A percentile compares a stretch with the other conserved stretches of the same genome.
Conservation (phyloP, 1,140 invertebrate species). For the Bombus breviceps region DNA sequence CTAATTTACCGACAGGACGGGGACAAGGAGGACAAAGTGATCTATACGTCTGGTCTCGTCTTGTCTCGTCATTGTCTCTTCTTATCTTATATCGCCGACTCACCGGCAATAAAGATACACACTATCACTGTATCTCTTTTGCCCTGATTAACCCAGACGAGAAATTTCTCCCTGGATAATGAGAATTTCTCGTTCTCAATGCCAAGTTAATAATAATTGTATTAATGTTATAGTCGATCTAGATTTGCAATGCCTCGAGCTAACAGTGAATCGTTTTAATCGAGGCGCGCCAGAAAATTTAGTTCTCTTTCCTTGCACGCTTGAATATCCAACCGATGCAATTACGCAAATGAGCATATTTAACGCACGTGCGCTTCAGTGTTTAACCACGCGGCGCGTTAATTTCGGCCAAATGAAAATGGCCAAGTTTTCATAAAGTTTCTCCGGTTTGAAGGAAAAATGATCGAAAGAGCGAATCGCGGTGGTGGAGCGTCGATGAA, state of each 20-base stretch:
- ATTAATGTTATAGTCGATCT: neutral
- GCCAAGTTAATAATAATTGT: neutral
- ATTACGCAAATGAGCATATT: conserved; percentile 47
- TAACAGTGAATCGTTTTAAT: neutral
- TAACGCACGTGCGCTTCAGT: conserved; percentile 34
- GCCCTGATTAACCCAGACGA: conserved; percentile 4
- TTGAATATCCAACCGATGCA: conserved; percentile 22
- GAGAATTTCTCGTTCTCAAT: conserved; percentile 7
- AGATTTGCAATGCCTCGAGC: neutral
- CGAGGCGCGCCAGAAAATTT: conserved; percentile 16
- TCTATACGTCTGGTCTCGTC: neutral
- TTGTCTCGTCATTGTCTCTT: too few relatives aligned
- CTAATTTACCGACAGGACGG: conserved; percentile 44
- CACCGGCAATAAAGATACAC: too few relatives aligned
- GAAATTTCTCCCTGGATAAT: conserved; percentile 19
- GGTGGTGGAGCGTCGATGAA: neutral
- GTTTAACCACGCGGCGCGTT: conserved; percentile 20
- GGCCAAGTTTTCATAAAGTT: conserved; percentile 17
- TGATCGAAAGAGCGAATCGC: neutral
- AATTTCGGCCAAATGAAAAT: conserved; percentile 25
- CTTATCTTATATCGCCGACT: neutral
- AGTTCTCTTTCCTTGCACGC: neutral
- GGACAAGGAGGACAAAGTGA: neutral
- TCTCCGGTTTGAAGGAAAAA: neutral
- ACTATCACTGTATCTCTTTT: neutral